Base-by-base conservation (phyloP, 1,140 invertebrate genomes). In the Bombus pascuorum region DNA sequence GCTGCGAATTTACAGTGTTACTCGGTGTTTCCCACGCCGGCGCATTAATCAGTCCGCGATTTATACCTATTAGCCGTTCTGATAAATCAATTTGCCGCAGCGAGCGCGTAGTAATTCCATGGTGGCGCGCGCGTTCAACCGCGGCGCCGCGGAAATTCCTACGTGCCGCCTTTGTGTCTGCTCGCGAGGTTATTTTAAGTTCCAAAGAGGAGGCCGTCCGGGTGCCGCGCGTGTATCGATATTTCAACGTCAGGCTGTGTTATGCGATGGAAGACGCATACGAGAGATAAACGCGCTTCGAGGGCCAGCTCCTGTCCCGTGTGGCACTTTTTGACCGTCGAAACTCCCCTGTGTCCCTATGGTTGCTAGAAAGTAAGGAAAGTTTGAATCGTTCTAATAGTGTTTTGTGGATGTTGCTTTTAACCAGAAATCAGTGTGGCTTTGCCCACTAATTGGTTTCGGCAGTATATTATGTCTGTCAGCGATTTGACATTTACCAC, bases 41-140 rank as follows among this genome's bases (percentile, higher is more conserved):
- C 68, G 85, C 90, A 90, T 91, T 91, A 90, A 91, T 91, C 90
- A 86, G 74, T 13, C 74, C 34, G 74, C 88, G 87, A 91, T 91
- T 91, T 87, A 91, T 91, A 86, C 90, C 85, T 83, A 88, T 91
- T 90, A 88, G 85, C 80, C 82, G 66, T 83, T 90, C 78, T 91
- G 90, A 91, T 91, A 91, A 91, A 91, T 91, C 90, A 91, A 91
- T 91, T 91, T 86, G 89, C 80, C 82, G 68, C 57, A 15, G 4
- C 82, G 59, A 37, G 28, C 71, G 4, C 18, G 47, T 53, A 37
- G 73, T 66, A 83, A 83, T 82, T 82, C 66, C 71, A 66, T 53
- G 39, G 68, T 73, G 77, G 66, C 15, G 12, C 12, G 42, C 68
- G 77, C 42, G 62, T 66, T 25, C 53, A 57, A 32, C 70, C 15